Conservation (phyloP, 1,140 invertebrate genomes). For the Aradophagus sp. region DNA sequence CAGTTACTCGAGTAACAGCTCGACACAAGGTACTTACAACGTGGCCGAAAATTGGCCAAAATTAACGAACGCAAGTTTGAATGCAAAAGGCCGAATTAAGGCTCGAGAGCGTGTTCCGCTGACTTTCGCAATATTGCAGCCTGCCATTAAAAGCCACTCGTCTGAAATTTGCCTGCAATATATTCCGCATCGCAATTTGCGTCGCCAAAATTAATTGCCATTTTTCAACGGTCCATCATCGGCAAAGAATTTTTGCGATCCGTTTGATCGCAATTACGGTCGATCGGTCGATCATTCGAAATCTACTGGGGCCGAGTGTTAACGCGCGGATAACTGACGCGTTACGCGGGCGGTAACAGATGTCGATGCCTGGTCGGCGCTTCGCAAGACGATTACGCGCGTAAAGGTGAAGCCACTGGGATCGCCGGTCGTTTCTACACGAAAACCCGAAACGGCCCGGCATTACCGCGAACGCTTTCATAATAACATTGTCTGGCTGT, state of each 20-base stretch:
- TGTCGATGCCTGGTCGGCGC: constrained; percentile 22
- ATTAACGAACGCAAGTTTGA: not conserved
- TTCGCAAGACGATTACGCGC: constrained; percentile 21
- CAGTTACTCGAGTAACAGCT: too few species aligned
- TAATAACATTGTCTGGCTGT: constrained; percentile 62
- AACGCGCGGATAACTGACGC: constrained; percentile 32
- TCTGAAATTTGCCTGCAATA: constrained; percentile 2
- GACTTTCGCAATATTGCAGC: constrained; percentile 5
- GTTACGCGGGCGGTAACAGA: constrained; percentile 18
- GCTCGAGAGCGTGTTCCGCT: not conserved
- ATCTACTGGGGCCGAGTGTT: constrained; percentile 11
- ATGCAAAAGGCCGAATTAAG: not conserved
- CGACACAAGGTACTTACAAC: too few species aligned
- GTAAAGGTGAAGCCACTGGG: constrained; percentile 15
- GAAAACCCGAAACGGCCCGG: constrained; percentile 47
- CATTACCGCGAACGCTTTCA: constrained; percentile 60
- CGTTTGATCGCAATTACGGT: constrained; percentile 32
- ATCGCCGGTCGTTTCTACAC: constrained; percentile 25
- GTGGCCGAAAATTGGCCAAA: not conserved
- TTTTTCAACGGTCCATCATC: too few species aligned
- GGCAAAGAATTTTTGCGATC: too few species aligned
- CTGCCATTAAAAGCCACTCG: constrained; percentile 20
- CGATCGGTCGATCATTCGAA: constrained; percentile 39
- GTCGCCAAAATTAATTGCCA: constrained; percentile 42
- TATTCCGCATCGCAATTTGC: constrained; percentile 30